Conservation (phyloP, 2,888 invertebrate genomes). For the Drosophila neutralis region DNA sequence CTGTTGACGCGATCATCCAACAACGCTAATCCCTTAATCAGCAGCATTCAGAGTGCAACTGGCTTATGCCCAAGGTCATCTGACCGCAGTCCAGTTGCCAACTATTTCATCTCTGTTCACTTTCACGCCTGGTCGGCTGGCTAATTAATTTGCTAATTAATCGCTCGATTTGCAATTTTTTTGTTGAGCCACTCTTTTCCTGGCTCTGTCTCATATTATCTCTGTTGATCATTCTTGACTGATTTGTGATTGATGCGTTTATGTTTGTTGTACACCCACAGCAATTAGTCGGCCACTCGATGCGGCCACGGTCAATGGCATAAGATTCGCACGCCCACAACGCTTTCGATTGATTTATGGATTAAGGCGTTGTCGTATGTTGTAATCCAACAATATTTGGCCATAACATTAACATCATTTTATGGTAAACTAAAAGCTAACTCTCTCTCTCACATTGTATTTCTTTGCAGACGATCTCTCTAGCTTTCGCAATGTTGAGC, state of each 20-base stretch:
- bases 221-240: conserved; percentile 15
- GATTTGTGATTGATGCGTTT: conserved; percentile 66
- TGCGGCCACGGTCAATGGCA: conserved; percentile 70
- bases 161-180: conserved; percentile 65
- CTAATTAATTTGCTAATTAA: conserved; percentile 79
- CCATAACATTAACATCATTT: conserved; percentile 57
- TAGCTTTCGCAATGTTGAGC: conserved; percentile 53
- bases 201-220: background rate
- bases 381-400: conserved; percentile 70
- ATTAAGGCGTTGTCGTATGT: conserved; percentile 58
- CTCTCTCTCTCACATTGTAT: background rate
- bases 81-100: conserved; percentile 10
- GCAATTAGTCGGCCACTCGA: conserved; percentile 62
- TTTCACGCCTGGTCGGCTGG: conserved; percentile 38
- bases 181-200: background rate
- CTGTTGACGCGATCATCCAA: conserved; percentile 34
- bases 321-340: conserved; percentile 73
- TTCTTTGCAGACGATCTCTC: conserved; percentile 13
- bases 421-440: conserved; percentile 34
- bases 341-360: conserved; percentile 57
- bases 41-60: conserved; percentile 41
- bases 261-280: conserved; percentile 57
- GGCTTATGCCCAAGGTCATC: conserved; percentile 71
- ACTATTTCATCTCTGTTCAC: conserved; percentile 1
- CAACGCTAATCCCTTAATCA: conserved; percentile 75